Percentiles rank a stretch among this genome's conserved stretches.
Conservation (phyloP, 2,888 invertebrate species). For the Erpobdella octoculata region DNA sequence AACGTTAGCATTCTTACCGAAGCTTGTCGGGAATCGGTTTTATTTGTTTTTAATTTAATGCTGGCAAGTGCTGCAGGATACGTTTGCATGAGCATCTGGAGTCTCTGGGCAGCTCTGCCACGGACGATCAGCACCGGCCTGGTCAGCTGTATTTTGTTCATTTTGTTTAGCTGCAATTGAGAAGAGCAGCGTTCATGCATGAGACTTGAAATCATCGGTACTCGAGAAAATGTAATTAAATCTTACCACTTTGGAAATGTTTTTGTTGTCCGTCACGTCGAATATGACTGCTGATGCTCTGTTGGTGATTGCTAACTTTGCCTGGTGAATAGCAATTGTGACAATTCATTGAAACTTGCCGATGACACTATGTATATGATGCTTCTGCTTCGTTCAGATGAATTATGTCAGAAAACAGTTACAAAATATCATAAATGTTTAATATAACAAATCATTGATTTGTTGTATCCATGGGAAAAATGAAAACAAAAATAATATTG, state of each 20-base stretch:
- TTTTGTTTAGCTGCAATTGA: constrained; percentile 3
- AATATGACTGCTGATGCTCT: constrained; percentile 31
- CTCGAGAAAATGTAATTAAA: not conserved
- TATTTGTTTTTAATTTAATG: constrained; percentile 16
- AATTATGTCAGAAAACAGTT: not conserved
- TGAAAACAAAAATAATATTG: not conserved
- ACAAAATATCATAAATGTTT: too few species aligned
- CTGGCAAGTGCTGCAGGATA: constrained; percentile 9
- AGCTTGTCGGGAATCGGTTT: too few species aligned
- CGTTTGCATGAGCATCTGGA: constrained; percentile 13
- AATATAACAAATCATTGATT: too few species aligned
- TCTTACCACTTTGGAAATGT: constrained; percentile 20
- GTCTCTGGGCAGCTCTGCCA: constrained; percentile 17
- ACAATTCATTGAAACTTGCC: not conserved
- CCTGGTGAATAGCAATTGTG: constrained; percentile 14
- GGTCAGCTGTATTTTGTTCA: not conserved
- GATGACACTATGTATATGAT: too few species aligned
- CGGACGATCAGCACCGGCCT: constrained; percentile 21
- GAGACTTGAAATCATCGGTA: too few species aligned
- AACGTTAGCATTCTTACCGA: too few species aligned
- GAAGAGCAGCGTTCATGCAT: too few species aligned
- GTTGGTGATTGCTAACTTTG: constrained; percentile 25
- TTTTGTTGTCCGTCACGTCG: constrained; percentile 26
- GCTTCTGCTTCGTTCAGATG: too few species aligned
- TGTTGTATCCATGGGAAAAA: too few species aligned